phyloP scores from a whole-genome alignment of 2,113 vertebrate species.

The Brevimyrus niger region DNA sequence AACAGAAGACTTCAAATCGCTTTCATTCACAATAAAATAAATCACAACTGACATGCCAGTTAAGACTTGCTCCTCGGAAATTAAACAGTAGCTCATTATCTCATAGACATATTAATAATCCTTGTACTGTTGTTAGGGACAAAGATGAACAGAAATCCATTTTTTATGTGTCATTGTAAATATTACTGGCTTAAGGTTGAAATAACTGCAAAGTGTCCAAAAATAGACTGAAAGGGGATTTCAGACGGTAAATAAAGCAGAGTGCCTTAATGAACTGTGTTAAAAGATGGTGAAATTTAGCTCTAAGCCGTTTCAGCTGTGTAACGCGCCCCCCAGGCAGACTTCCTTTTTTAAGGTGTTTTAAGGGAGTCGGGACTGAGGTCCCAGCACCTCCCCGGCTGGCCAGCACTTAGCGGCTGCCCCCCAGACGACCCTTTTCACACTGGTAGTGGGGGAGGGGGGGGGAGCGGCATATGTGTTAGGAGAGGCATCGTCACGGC shows the following conservation, averaged over 20 bases:
- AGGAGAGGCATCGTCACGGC: constrained; percentile 76
- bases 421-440: constrained; percentile 74
- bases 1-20: not conserved
- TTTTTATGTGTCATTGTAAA: not conserved
- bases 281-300: not conserved
- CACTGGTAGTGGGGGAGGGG: constrained; percentile 73
- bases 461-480: constrained; percentile 62
- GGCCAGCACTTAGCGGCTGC: not conserved
- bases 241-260: not conserved
- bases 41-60: not conserved
- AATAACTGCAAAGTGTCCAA: not conserved
- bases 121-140: not conserved
- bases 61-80: not conserved
- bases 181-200: not conserved
- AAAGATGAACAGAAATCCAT: not conserved
- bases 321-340: constrained; percentile 35
- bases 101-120: not conserved
- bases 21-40: not conserved
- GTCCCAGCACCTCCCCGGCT: not conserved
- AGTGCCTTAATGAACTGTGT: not conserved
- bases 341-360: constrained; percentile 42
- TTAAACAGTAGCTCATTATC: not conserved
- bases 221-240: not conserved
- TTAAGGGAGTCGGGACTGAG: not conserved
- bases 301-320: not conserved